Evolutionary conservation across 2,797 vertebrate genomes (phyloP).

Genomic region (Micrastur ruficollis): DNA sequence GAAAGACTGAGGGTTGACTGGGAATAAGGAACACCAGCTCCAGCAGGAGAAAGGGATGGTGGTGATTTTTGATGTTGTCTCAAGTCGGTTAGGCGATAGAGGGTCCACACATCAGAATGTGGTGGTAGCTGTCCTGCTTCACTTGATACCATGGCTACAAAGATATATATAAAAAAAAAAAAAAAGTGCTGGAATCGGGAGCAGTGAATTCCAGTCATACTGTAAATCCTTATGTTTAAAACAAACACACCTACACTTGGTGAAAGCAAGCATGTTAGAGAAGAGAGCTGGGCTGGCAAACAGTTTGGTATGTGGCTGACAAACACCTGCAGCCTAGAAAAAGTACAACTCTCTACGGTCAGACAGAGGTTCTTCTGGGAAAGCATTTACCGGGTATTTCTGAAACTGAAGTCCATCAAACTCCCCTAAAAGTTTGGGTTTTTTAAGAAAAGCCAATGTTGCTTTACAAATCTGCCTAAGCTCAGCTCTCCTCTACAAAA

Average conservation of each 20-base stretch:
- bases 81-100: constrained; percentile 68
- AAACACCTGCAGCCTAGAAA: background rate
- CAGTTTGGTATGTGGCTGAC: background rate
- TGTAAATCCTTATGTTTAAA: background rate
- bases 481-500: constrained; percentile 4
- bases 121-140: constrained; percentile 65
- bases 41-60: constrained; percentile 18
- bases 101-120: constrained; percentile 61
- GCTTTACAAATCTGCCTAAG: background rate
- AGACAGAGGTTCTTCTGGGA: background rate
- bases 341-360: background rate
- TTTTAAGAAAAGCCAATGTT: background rate
- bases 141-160: constrained; percentile 64
- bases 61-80: constrained; percentile 57
- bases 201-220: constrained; percentile 38
- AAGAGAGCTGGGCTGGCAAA: background rate
- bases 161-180: constrained; percentile 57
- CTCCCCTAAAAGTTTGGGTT: background rate
- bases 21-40: constrained; percentile 24
- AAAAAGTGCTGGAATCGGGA: constrained; percentile 50
- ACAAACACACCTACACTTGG: background rate
- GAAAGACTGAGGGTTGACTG: constrained; percentile 35
- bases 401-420: background rate
- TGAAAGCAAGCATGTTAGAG: constrained; percentile 42
- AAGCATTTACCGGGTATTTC: background rate